phyloP scores from a whole-genome alignment of 2,888 invertebrate species.

The Papilio gigon region DNA sequence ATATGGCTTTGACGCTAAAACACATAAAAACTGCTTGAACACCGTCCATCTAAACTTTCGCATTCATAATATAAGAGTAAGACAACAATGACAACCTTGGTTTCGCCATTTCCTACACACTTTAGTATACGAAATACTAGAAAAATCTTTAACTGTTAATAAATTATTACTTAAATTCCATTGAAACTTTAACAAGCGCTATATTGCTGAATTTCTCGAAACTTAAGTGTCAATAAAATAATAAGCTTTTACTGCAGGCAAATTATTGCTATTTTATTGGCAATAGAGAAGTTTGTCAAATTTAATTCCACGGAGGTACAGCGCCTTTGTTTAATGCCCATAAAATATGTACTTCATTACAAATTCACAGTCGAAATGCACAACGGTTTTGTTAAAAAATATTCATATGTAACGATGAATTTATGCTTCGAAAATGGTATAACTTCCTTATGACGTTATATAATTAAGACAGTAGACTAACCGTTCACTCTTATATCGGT shows the following conservation, averaged over 20 bases:
- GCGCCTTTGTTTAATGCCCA: background rate
- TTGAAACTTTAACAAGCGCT: background rate
- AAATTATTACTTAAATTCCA: background rate
- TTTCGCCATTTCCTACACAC: too few relatives aligned
- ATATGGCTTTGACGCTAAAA: too few relatives aligned
- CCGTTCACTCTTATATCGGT: background rate
- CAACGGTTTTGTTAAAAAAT: too few relatives aligned
- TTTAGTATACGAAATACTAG: too few relatives aligned
- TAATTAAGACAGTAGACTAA: too few relatives aligned
- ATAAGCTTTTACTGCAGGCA: conserved; percentile 3
- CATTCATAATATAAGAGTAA: too few relatives aligned
- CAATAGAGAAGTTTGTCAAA: conserved; percentile 29
- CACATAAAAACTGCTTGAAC: too few relatives aligned
- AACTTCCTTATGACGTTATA: too few relatives aligned
- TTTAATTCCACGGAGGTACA: background rate
- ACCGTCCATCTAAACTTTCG: too few relatives aligned
- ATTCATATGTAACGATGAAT: too few relatives aligned
- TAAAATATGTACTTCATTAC: conserved; percentile 9
- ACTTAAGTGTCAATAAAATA: conserved; percentile 22
- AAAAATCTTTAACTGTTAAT: background rate
- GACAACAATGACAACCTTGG: too few relatives aligned
- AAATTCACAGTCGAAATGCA: background rate
- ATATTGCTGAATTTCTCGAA: background rate
- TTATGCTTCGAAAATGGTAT: too few relatives aligned
- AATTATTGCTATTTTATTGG: conserved; percentile 27